Percentiles rank a stretch among this genome's conserved stretches.
Evolutionary conservation across 2,113 vertebrate species (phyloP).

Genomic region (Mastomys natalensis): DNA sequence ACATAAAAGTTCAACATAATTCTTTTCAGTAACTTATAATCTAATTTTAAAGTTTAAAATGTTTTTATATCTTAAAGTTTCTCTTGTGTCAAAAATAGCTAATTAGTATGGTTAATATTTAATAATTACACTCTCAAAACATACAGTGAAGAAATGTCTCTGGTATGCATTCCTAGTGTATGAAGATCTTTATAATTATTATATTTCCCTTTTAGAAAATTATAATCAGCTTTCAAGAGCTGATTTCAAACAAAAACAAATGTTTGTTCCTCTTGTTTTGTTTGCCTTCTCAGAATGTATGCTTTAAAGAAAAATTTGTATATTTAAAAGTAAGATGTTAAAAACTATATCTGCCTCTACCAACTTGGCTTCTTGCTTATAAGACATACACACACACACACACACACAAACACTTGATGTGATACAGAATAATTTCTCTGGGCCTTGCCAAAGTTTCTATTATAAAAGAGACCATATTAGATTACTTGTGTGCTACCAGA

Average conservation of each 20-base stretch:
- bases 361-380: conserved; percentile 47
- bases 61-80: conserved; percentile 23
- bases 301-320: conserved; percentile 32
- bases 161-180: background rate
- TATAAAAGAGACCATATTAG: conserved; percentile 71
- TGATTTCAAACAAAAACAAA: background rate
- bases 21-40: conserved; percentile 41
- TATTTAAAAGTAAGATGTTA: conserved; percentile 46
- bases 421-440: conserved; percentile 63
- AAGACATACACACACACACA: background rate
- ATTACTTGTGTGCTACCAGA: conserved; percentile 75
- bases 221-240: background rate
- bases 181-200: conserved; percentile 22
- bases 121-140: conserved; percentile 11
- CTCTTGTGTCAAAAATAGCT: conserved; percentile 1
- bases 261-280: background rate
- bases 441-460: conserved; percentile 70
- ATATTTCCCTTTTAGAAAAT: conserved; percentile 33
- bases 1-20: background rate
- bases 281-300: conserved; percentile 19
- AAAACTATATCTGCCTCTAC: background rate
- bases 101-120: background rate
- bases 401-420: conserved; percentile 21
- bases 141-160: background rate
- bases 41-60: conserved; percentile 39